Conservation (phyloP, 1,140 invertebrate genomes). For the Sweltsa coloradensis region DNA sequence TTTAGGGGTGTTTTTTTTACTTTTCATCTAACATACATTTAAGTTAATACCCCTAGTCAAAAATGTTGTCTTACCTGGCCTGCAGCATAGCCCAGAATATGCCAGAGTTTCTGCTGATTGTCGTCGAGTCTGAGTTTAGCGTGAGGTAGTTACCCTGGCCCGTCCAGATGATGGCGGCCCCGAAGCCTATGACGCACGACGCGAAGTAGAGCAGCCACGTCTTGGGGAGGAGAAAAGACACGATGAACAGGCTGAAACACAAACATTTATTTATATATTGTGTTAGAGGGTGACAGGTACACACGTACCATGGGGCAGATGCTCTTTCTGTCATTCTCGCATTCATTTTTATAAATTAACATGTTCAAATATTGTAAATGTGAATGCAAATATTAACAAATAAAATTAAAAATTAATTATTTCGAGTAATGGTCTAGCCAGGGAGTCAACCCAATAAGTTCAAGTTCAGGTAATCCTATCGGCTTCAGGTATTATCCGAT, state of each 20-base stretch:
- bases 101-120: constrained; percentile 85
- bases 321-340: not conserved
- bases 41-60: no score
- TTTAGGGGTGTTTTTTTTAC: no score
- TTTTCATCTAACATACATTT: no score
- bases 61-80: constrained; percentile 68
- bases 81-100: constrained; percentile 94
- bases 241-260: constrained; percentile 56
- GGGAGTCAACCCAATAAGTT: no score
- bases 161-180: constrained; percentile 81
- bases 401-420: not conserved
- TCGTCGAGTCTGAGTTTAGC: constrained; percentile 71
- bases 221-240: constrained; percentile 70
- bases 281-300: not conserved
- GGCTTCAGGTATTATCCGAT: no score
- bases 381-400: not conserved
- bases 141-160: constrained; percentile 91
- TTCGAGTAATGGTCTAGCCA: no score
- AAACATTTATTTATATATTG: constrained; percentile 5
- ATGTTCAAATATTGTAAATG: not conserved
- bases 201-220: constrained; percentile 70
- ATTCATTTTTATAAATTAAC: not conserved
- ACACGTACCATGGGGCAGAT: not conserved
- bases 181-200: constrained; percentile 75
- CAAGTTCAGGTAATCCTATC: no score